Evolutionary conservation across 2,113 vertebrate genomes (phyloP), one percentile per base, ranked within the genome.

Genomic region (Rhea americana): DNA sequence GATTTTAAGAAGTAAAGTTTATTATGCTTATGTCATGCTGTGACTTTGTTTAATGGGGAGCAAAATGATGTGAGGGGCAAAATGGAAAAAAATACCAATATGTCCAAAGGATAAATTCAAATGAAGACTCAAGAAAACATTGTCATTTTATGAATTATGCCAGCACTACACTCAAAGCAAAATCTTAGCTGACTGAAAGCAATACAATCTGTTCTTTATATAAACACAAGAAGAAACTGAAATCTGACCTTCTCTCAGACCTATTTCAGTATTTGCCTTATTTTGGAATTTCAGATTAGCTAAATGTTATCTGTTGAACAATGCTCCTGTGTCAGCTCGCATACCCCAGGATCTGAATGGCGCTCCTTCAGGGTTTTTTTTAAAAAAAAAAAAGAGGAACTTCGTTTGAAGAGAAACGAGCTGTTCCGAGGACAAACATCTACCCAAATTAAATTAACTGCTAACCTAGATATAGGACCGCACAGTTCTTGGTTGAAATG

Each of bases 81-180:
- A 96, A 93, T 56, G 17, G 0, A 7, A 59, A 18, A 81, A 61
- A 73, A 21, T 0, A 7, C 3, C 15, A 63, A 55, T 24, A 22
- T 32, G 63, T 25, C 39, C 25, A 61, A 88, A 92, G 45, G 53
- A 77, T 68, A 80, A n/a, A 6, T 86, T 83, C 39, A 37, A 91
- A 53, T 72, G 85, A 88, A 93, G 58, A 65, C 48, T 90, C 76
- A 43, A 28, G 79, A 79, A 93, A 92, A 83, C 25, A 74, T 5
- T 95, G 63, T 66, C 37, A 80, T 95, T 87, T 93, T 80, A 73
- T 74, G 53, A 91, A 93, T 92, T 90, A 80, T 91, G 93, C 50
- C 82, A 55, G 55, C 9, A 32, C 25, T 81, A 12, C 67, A n/a
- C 48, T 93, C 48, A 56, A 22, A 84, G 87, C 28, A 0, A 3